Conservation (phyloP, 2,113 vertebrate species). For the Platichthys stellatus region DNA sequence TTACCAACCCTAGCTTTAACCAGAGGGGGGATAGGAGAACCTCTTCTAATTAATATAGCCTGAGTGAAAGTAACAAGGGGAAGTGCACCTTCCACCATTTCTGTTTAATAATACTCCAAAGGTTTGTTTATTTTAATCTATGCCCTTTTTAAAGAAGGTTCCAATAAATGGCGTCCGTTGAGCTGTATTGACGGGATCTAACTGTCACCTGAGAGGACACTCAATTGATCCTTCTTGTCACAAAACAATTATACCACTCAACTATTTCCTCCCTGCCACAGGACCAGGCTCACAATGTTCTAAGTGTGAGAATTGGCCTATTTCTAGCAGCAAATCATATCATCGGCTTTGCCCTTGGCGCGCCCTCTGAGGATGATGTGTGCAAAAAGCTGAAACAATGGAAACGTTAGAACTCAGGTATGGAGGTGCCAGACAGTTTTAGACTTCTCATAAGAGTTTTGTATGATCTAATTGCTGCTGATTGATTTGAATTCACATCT, state of each 20-base stretch:
- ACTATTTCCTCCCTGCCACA: constrained; percentile 47
- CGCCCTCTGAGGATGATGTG: constrained; percentile 9
- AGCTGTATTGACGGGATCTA: constrained; percentile 22
- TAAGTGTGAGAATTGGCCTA: constrained; percentile 30
- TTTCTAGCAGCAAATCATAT: constrained; percentile 45
- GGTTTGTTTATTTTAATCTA: too few species aligned
- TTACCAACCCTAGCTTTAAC: too few species aligned
- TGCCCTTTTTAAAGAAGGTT: neutral
- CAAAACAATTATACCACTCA: constrained; percentile 43
- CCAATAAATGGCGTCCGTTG: constrained; percentile 16
- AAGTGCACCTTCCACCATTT: too few species aligned
- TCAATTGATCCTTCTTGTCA: constrained; percentile 13
- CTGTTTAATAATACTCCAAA: too few species aligned
- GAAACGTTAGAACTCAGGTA: constrained; percentile 9
- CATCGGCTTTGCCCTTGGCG: constrained; percentile 14
- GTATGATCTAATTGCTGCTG: too few species aligned
- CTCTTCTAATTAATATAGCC: too few species aligned
- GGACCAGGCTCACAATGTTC: constrained; percentile 31
- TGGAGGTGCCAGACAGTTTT: neutral
- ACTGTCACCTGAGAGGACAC: constrained; percentile 33
- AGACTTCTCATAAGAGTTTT: too few species aligned
- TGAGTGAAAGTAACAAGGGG: too few species aligned
- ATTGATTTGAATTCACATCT: too few species aligned
- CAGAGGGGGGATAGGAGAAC: too few species aligned
- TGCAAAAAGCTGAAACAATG: constrained; percentile 26